Base-by-base conservation (phyloP, 2,113 vertebrate genomes). In the Montifringilla adamsi region DNA sequence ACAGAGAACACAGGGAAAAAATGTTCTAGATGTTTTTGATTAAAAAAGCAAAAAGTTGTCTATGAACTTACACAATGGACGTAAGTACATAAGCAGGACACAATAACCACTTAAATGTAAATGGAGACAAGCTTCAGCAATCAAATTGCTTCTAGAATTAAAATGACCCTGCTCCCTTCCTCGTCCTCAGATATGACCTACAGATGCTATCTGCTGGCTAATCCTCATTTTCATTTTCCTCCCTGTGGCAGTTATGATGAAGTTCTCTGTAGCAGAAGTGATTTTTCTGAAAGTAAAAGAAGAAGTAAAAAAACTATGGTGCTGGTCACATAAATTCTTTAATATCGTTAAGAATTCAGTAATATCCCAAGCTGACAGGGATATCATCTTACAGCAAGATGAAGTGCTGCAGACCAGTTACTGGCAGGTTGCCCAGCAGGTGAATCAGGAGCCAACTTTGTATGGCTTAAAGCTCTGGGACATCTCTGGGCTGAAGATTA, bases 141-240 rank as follows among this genome's bases (percentile, higher is more conserved):
- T 30, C 72, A 92, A 89, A 95, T 92, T 92, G 37, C 72, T 89
- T 84, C 72, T 63, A 77, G 76, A 93, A 84, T 96, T 92, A 84
- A 86, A 95, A 86, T 69, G n/a, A 83, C 72, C 56, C 80, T 30
- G 3, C 37, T 94, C 33, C 47, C 13, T 64, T 86, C 79, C 72
- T 90, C 7, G 15, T 70, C 73, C 30, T 37, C 9, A 81, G 79
- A 83, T 87, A 62, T 1, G 13, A 87, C 92, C 41, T 79, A 41
- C 67, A 79, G 68, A 82, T 0, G 0, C 22, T 89, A 50, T 89
- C 84, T 87, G 41, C 74, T 79, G 70, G 33, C 52, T 93, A 91
- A 93, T 76, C 67, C 41, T 64, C 31, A 4, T 55, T 75, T 93
- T 91, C 46, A 33, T 75, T 89, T 84, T 58, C 52, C 28, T 73